A percentile compares a stretch with the other conserved stretches of the same genome.
These are phyloP conservation scores for Elaphurus davidianus DNA, from an alignment of 2,113 vertebrate species.

Conservation along the genomic window DNA sequence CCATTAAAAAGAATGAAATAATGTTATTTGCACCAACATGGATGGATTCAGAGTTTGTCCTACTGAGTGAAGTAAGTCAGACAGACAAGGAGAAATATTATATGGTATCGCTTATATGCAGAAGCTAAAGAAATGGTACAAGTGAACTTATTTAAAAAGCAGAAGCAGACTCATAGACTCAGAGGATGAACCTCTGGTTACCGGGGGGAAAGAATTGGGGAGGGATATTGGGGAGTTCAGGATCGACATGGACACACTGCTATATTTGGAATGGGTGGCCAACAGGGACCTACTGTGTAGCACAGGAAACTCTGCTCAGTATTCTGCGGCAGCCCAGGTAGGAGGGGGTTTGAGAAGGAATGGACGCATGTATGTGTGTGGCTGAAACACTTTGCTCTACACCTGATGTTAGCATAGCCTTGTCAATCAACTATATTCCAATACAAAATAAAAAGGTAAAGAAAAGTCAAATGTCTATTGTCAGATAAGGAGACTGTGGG, in stretches of 20 bases:
- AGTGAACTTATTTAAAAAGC: background rate
- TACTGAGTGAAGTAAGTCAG: background rate
- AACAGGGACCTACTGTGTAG: background rate
- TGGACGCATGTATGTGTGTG: background rate
- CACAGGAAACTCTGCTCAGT: background rate
- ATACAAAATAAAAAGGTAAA: background rate
- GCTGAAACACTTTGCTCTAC: background rate
- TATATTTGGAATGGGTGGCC: background rate
- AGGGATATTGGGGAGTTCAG: background rate
- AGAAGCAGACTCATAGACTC: background rate
- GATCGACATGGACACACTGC: fast-evolving
- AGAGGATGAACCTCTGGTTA: background rate
- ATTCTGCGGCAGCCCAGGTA: background rate
- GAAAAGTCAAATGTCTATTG: background rate
- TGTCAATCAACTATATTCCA: background rate
- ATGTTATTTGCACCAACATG: background rate
- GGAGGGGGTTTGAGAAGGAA: background rate
- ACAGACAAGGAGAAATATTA: background rate
- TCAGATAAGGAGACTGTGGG: background rate
- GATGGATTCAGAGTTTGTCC: background rate
- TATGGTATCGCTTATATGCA: background rate
- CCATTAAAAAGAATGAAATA: background rate
- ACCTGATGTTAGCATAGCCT: background rate
- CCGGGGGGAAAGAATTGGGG: background rate
- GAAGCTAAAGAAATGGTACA: background rate